Evolutionary conservation across 2,797 vertebrate genomes (phyloP).

Genomic region (Acomys russatus): DNA sequence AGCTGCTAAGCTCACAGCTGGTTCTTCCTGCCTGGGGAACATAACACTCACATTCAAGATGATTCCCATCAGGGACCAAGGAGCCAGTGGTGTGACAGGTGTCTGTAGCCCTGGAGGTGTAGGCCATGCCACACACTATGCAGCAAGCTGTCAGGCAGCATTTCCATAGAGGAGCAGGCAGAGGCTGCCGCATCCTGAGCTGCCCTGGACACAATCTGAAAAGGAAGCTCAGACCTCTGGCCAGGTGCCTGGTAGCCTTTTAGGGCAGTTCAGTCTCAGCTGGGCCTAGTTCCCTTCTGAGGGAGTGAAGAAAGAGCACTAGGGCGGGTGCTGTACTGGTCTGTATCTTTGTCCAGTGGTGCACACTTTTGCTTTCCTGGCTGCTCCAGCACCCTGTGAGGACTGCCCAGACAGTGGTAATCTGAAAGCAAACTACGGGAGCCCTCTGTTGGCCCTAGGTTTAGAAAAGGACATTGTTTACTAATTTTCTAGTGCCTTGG

Average conservation of each 20-base stretch:
- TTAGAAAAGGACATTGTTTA: slow-evolving; percentile 51
- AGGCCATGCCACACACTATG: background rate
- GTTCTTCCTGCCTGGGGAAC: background rate
- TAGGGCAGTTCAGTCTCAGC: slow-evolving; percentile 68
- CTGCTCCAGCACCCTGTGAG: background rate
- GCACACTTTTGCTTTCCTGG: background rate
- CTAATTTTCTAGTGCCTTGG: background rate
- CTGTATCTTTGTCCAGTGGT: background rate
- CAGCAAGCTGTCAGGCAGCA: background rate
- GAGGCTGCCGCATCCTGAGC: slow-evolving; percentile 59
- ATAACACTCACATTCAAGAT: background rate
- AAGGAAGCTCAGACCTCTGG: slow-evolving; percentile 72
- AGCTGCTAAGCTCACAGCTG: background rate
- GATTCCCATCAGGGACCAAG: background rate
- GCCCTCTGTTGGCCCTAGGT: background rate
- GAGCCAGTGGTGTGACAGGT: background rate
- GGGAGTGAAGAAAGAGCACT: background rate
- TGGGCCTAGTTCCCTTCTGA: background rate
- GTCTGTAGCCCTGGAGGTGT: accelerated
- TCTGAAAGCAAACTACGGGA: background rate
- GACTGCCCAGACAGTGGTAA: background rate
- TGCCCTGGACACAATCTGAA: slow-evolving; percentile 62
- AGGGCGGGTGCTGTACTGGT: background rate
- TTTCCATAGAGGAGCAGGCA: slow-evolving; percentile 18
- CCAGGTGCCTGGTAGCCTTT: slow-evolving; percentile 74